Percentiles rank a stretch among this genome's conserved stretches.
Evolutionary conservation across 2,888 invertebrate genomes (phyloP).

Genomic region (Lasioglossum marginatum): DNA sequence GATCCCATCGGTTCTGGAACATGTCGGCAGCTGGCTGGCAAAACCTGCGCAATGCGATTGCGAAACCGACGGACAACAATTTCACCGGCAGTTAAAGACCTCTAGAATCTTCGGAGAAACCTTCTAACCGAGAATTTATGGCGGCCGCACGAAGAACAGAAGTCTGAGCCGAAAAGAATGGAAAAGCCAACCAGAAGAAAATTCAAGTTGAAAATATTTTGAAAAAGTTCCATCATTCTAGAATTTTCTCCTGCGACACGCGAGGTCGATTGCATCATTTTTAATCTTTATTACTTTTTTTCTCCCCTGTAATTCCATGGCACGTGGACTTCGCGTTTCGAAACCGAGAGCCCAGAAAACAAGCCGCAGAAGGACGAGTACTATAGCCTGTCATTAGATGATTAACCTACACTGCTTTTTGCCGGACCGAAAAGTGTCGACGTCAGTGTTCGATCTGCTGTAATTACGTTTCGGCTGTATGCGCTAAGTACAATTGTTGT

Average conservation of each 20-base stretch:
- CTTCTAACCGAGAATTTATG: conserved; percentile 12
- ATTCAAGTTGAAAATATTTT: background rate
- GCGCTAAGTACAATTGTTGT: too few relatives aligned
- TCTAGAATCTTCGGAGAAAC: conserved; percentile 52
- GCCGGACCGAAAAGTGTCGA: background rate
- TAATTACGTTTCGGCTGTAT: conserved; percentile 7
- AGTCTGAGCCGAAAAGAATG: background rate
- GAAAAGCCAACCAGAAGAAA: background rate
- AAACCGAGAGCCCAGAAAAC: conserved; percentile 24
- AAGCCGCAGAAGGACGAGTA: conserved; percentile 14
- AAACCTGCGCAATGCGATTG: conserved; percentile 48
- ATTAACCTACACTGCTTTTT: conserved; percentile 20
- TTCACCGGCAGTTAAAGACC: conserved; percentile 49
- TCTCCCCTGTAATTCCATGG: background rate
- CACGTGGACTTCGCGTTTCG: background rate
- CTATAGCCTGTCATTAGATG: conserved; percentile 19
- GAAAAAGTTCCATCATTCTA: background rate
- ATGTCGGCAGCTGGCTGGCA: conserved; percentile 46
- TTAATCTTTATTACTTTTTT: background rate
- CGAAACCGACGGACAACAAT: conserved; percentile 62
- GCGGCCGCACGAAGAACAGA: background rate
- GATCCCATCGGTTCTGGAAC: conserved; percentile 44
- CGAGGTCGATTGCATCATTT: background rate
- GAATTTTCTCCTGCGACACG: background rate
- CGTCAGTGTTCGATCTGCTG: conserved; percentile 12